phyloP scores from a whole-genome alignment of 2,113 vertebrate genomes.

The Amblyopsis rosae region DNA sequence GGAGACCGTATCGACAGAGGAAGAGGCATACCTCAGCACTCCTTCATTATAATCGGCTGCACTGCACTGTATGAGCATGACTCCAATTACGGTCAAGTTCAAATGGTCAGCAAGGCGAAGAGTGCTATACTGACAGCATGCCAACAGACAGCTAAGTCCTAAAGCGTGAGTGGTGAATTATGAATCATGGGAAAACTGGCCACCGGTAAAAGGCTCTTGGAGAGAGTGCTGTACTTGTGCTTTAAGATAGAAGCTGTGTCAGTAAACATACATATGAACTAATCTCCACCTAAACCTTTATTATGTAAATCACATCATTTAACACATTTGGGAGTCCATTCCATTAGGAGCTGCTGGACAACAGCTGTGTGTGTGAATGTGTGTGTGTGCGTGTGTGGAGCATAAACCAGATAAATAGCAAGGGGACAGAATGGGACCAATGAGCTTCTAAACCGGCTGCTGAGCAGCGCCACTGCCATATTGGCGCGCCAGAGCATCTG shows the following conservation, averaged over 20 bases:
- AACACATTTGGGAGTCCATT: neutral
- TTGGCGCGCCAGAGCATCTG: constrained; percentile 15
- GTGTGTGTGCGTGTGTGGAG: constrained; percentile 22
- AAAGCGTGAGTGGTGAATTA: constrained; percentile 43
- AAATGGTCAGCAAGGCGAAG: neutral
- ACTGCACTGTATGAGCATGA: neutral
- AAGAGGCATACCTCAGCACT: constrained; percentile 31
- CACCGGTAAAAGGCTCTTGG: constrained; percentile 27
- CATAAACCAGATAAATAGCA: constrained; percentile 34
- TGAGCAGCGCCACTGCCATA: constrained; percentile 34
- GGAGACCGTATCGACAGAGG: constrained; percentile 49
- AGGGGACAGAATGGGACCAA: constrained; percentile 35
- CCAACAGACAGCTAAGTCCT: constrained; percentile 27
- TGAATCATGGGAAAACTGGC: constrained; percentile 48
- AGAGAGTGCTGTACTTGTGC: constrained; percentile 2
- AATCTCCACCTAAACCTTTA: neutral
- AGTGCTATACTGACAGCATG: neutral
- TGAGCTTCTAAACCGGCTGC: constrained; percentile 38
- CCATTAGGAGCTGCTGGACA: constrained; percentile 1
- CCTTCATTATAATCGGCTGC: constrained; percentile 35
- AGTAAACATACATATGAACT: neutral
- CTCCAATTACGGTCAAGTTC: constrained; percentile 17
- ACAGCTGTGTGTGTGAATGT: constrained; percentile 31
- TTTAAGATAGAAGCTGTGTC: neutral
- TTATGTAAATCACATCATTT: neutral